Evolutionary conservation across 2,113 vertebrate species (phyloP).

Genomic region (Bubo bubo): DNA sequence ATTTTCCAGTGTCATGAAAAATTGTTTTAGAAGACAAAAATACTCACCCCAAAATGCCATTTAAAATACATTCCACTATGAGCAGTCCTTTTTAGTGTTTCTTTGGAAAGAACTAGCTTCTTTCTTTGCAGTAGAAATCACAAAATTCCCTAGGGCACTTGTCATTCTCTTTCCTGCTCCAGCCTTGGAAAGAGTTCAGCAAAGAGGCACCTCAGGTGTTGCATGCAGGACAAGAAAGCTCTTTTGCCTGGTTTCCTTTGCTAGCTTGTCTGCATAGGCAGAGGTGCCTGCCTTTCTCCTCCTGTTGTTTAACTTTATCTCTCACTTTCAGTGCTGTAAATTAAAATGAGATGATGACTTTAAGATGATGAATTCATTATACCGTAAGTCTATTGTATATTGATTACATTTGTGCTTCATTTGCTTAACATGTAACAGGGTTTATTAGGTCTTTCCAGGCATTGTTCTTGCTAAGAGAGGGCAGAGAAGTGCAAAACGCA

Average conservation of each 20-base stretch:
- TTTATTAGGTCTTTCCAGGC: conserved; percentile 40
- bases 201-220: not conserved
- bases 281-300: not conserved
- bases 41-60: not conserved
- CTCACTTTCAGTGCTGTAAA: conserved; percentile 47
- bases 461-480: conserved; percentile 37
- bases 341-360: conserved; percentile 44
- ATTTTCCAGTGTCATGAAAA: not conserved
- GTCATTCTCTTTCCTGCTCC: not conserved
- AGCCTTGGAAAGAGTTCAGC: not conserved
- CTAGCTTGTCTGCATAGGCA: not conserved
- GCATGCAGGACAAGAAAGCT: not conserved
- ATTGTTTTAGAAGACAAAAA: not conserved
- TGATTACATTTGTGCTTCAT: conserved; percentile 47
- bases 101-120: not conserved
- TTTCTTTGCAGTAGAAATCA: not conserved
- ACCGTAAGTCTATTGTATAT: conserved; percentile 26
- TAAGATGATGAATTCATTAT: conserved; percentile 58
- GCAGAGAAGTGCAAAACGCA: not conserved
- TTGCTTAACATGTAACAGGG: conserved; percentile 21
- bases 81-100: not conserved
- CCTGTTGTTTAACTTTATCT: conserved; percentile 60
- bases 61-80: not conserved
- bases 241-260: not conserved
- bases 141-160: not conserved